Conservation (phyloP, 2,888 invertebrate species). For the Lydus trimaculatus region DNA sequence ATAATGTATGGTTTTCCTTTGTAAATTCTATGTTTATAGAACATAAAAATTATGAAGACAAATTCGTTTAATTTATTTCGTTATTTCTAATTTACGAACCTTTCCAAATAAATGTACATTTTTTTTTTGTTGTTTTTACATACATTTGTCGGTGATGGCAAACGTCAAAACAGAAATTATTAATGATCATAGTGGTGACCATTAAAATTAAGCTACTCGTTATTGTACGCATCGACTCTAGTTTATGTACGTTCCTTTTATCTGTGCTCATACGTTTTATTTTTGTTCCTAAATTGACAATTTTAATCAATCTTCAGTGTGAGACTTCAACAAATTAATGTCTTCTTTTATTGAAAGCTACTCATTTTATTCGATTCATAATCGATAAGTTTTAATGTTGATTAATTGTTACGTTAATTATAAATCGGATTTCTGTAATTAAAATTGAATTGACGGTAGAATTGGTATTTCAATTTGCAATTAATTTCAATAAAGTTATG, state of each 20-base stretch:
- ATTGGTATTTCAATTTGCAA: too few relatives aligned
- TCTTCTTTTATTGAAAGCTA: not conserved
- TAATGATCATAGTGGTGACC: not conserved
- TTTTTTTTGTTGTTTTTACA: not conserved
- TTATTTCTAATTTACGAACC: not conserved
- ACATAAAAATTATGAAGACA: not conserved
- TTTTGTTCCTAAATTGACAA: not conserved
- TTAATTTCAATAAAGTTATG: not conserved
- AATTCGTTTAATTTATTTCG: too few relatives aligned
- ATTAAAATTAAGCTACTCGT: not conserved
- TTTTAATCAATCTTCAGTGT: not conserved
- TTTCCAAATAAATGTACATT: not conserved
- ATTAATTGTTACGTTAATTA: conserved; percentile 1
- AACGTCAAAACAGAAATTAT: conserved; percentile 1
- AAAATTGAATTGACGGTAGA: not conserved
- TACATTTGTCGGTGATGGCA: not conserved
- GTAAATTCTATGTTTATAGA: not conserved
- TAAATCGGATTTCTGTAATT: not conserved
- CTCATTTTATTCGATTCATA: too few relatives aligned
- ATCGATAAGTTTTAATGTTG: too few relatives aligned
- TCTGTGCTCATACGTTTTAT: not conserved
- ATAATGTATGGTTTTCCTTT: not conserved
- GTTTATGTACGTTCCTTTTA: too few relatives aligned
- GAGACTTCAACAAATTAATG: not conserved
- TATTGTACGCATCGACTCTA: not conserved